Conservation (phyloP, 2,888 invertebrate species). For the Carcina quercana region DNA sequence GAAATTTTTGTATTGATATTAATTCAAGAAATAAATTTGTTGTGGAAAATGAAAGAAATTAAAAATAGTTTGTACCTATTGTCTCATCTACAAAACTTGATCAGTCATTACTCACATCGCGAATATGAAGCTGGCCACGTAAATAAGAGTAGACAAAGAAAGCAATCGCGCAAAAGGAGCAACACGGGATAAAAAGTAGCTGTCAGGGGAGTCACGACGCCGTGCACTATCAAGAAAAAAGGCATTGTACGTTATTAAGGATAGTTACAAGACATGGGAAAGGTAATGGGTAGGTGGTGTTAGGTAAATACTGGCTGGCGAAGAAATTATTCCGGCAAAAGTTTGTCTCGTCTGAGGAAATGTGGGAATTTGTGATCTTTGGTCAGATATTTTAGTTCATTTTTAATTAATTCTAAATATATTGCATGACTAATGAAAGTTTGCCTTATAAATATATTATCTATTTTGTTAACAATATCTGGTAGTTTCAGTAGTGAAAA, state of each 20-base stretch:
- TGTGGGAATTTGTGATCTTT: too few species aligned
- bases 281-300: too few species aligned
- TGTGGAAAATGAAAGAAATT: neutral
- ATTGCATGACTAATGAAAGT: too few species aligned
- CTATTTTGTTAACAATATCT: too few species aligned
- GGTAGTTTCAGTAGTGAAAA: too few species aligned
- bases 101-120: constrained; percentile 26
- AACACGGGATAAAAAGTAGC: constrained; percentile 62
- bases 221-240: constrained; percentile 52
- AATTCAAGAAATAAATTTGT: neutral
- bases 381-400: too few species aligned
- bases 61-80: constrained; percentile 11
- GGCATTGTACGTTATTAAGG: constrained; percentile 6
- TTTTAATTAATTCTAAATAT: too few species aligned
- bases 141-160: constrained; percentile 69
- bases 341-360: too few species aligned
- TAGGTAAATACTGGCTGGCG: too few species aligned
- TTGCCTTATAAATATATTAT: too few species aligned
- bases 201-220: constrained; percentile 65
- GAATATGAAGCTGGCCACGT: constrained; percentile 49
- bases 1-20: neutral
- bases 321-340: too few species aligned
- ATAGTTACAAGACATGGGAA: too few species aligned
- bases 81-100: constrained; percentile 18
- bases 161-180: constrained; percentile 54